These are phyloP conservation scores for Danio kyathit DNA, from an alignment of 2,797 vertebrate species.

Conservation along the genomic window DNA sequence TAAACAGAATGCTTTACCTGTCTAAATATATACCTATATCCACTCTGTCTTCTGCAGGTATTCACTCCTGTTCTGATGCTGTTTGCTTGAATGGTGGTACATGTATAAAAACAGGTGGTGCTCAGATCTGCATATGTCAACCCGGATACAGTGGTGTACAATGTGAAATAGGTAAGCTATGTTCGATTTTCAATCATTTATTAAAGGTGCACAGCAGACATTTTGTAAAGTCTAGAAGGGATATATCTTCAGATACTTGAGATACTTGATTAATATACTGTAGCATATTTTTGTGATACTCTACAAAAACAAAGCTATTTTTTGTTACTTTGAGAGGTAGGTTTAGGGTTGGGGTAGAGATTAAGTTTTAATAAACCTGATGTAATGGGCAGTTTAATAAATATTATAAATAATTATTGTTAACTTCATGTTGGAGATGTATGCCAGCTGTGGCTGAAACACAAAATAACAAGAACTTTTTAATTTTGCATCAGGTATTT, in stretches of 20 bases:
- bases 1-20: neutral
- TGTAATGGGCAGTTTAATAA: too few species aligned
- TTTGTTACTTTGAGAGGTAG: too few species aligned
- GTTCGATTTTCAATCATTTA: neutral
- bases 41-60: slow-evolving; percentile 72
- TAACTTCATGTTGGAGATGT: too few species aligned
- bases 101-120: slow-evolving; percentile 83
- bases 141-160: slow-evolving; percentile 90
- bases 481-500: neutral
- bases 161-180: slow-evolving; percentile 89
- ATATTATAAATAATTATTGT: too few species aligned
- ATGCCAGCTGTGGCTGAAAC: neutral
- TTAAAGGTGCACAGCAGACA: slow-evolving; percentile 12
- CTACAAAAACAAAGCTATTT: too few species aligned
- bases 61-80: slow-evolving; percentile 84
- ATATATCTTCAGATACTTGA: too few species aligned
- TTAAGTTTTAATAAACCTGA: too few species aligned
- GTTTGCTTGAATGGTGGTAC: slow-evolving; percentile 91
- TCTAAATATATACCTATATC: neutral
- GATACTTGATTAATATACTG: too few species aligned
- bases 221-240: too few species aligned
- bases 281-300: too few species aligned
- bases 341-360: too few species aligned
- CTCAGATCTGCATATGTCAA: slow-evolving; percentile 87
- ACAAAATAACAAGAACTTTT: neutral